Evolutionary conservation across 2,113 vertebrate genomes (phyloP).

Genomic region (Gadus chalcogrammus): DNA sequence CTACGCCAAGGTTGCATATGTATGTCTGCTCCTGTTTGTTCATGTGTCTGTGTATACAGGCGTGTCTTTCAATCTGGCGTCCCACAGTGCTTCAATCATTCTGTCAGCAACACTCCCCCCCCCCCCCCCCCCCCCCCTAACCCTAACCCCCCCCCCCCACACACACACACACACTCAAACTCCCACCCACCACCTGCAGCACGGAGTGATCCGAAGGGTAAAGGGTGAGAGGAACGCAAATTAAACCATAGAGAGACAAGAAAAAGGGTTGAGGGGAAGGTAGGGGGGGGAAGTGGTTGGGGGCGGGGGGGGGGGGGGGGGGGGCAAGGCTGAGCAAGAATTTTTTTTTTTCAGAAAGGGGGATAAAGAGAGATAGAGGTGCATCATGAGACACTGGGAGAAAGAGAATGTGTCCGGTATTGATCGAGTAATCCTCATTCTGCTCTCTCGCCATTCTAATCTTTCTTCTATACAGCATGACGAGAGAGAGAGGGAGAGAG

Average conservation of each 20-base stretch:
- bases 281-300: not conserved
- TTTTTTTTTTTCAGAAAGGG: too few species aligned
- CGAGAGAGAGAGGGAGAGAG: slow-evolving; percentile 15
- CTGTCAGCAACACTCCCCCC: too few species aligned
- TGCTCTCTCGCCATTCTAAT: not conserved
- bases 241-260: too few species aligned
- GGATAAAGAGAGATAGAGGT: not conserved
- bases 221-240: too few species aligned
- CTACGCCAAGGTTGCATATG: not conserved
- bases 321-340: too few species aligned
- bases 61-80: not conserved
- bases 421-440: not conserved
- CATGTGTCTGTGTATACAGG: not conserved
- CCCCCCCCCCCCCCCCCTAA: too few species aligned
- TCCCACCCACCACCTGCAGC: too few species aligned
- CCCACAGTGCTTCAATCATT: too few species aligned
- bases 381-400: not conserved
- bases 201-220: too few species aligned
- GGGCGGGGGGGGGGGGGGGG: not conserved
- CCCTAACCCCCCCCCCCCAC: too few species aligned
- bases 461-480: slow-evolving; percentile 39
- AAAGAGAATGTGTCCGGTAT: not conserved
- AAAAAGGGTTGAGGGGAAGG: too few species aligned
- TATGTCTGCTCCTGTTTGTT: slow-evolving; percentile 4
- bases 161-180: too few species aligned